Percentiles rank a stretch among this genome's conserved stretches.
phyloP scores from a whole-genome alignment of 1,140 invertebrate genomes.

The Amyelois transitella region DNA sequence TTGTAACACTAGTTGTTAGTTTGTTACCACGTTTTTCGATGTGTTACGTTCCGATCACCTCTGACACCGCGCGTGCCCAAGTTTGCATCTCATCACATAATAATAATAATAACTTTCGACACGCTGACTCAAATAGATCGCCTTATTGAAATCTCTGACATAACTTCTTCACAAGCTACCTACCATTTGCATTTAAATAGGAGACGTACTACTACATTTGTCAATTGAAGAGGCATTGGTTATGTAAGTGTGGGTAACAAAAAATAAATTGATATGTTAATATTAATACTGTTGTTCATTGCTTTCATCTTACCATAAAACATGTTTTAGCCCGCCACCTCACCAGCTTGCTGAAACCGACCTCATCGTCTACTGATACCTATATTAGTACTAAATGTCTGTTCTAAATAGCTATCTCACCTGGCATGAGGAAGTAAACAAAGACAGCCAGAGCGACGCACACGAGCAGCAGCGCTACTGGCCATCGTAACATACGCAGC shows the following conservation, averaged over 20 bases:
- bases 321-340: no score
- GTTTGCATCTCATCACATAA: background rate
- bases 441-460: constrained; percentile 65
- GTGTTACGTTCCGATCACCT: constrained; percentile 14
- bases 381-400: no score
- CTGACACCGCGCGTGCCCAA: constrained; percentile 13
- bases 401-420: constrained; percentile 29
- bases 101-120: background rate
- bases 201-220: no score
- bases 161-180: background rate
- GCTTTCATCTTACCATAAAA: no score
- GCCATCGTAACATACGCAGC: constrained; percentile 62
- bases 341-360: no score
- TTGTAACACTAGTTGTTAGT: background rate
- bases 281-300: no score
- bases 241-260: background rate
- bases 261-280: background rate
- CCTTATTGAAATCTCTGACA: background rate
- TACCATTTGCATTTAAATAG: background rate
- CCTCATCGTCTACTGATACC: no score
- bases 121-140: background rate
- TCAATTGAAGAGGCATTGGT: no score
- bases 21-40: background rate
- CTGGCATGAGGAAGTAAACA: constrained; percentile 71
- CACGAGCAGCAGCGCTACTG: constrained; percentile 52